phyloP scores from a whole-genome alignment of 2,797 vertebrate species.

The Aselliscus stoliczkanus region DNA sequence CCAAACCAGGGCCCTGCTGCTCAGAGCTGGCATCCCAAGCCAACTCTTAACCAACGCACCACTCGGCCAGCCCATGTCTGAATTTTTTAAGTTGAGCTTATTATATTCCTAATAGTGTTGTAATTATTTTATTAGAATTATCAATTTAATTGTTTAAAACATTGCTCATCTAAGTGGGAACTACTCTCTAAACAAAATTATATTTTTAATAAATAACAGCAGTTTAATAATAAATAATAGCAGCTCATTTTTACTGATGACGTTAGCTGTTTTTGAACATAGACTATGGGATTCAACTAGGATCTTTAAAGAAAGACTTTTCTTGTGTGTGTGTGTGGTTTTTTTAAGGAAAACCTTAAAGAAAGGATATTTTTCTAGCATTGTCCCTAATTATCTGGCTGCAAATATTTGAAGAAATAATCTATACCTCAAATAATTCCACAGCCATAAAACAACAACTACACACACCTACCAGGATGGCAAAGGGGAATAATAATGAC shows the following conservation, averaged over 20 bases:
- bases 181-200: not conserved
- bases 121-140: slow-evolving; percentile 15
- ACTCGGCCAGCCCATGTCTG: no score
- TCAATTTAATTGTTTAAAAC: slow-evolving; percentile 27
- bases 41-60: no score
- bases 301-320: not conserved
- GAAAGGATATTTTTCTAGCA: not conserved
- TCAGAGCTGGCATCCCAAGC: no score
- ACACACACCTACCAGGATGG: not conserved
- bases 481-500: not conserved
- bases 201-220: not conserved
- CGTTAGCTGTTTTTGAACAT: not conserved
- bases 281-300: not conserved
- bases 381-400: not conserved
- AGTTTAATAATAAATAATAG: not conserved
- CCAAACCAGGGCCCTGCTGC: no score
- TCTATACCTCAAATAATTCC: not conserved
- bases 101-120: not conserved
- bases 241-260: not conserved
- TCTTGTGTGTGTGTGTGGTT: not conserved
- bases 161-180: not conserved
- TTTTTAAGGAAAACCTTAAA: not conserved
- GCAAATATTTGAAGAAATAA: slow-evolving; percentile 13
- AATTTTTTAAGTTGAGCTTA: not conserved
- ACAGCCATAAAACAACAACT: not conserved